A percentile compares a stretch with the other conserved stretches of the same genome.
Evolutionary conservation across 2,797 vertebrate species (phyloP).

Genomic region (Thripadectes ignobilis): DNA sequence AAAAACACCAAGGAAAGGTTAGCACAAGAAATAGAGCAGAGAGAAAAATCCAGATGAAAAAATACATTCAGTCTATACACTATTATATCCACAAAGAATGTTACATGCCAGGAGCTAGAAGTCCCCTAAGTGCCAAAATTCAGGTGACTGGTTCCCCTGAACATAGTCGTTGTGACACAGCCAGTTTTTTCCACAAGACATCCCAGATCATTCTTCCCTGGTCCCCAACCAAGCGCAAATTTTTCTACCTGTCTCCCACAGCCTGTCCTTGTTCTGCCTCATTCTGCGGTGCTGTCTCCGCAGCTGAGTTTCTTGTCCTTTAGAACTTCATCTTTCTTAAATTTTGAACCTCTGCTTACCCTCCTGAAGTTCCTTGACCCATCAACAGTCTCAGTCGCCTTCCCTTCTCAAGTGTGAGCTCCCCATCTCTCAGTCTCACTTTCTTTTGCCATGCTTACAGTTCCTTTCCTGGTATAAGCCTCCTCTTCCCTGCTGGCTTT

Average conservation of each 20-base stretch:
- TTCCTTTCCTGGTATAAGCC: background rate
- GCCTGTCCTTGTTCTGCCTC: background rate
- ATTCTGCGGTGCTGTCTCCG: background rate
- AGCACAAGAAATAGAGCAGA: slow-evolving; percentile 37
- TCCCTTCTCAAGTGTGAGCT: background rate
- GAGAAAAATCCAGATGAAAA: slow-evolving; percentile 42
- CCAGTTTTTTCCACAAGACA: slow-evolving; percentile 35
- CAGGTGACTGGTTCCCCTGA: background rate
- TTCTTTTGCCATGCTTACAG: background rate
- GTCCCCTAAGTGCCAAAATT: background rate
- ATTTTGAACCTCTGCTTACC: background rate
- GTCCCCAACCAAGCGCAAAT: background rate
- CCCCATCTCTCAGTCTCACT: background rate
- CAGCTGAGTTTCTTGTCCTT: background rate
- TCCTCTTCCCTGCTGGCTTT: background rate
- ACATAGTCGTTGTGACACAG: background rate
- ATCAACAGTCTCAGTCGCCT: background rate
- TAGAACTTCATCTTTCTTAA: background rate
- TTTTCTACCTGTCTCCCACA: slow-evolving; percentile 22
- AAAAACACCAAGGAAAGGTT: slow-evolving; percentile 38
- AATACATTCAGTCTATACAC: background rate
- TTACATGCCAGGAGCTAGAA: background rate
- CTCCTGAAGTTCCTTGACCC: background rate
- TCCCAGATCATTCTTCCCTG: slow-evolving; percentile 9
- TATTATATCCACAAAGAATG: background rate